These are phyloP conservation scores for Aphelocoma californica DNA, from an alignment of 2,797 vertebrate genomes.

Conservation along the genomic window DNA sequence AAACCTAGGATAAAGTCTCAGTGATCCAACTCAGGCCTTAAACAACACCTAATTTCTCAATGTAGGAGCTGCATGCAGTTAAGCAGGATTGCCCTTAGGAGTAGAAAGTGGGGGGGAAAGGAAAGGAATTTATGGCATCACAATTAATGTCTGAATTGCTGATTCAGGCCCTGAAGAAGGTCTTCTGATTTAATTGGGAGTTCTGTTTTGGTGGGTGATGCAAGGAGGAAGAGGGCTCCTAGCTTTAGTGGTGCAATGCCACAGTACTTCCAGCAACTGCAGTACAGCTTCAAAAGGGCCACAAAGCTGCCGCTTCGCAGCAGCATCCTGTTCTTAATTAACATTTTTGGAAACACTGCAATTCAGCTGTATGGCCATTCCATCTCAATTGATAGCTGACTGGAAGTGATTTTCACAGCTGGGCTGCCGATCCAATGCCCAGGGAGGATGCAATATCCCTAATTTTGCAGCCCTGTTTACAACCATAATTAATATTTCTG, in stretches of 20 bases:
- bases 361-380: conserved; percentile 74
- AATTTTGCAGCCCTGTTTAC: conserved; percentile 52
- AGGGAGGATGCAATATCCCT: conserved; percentile 60
- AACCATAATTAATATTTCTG: conserved; percentile 73
- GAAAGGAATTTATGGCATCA: background rate
- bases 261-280: background rate
- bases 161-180: background rate
- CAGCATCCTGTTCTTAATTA: conserved; percentile 59
- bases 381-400: conserved; percentile 64
- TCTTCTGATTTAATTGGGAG: background rate
- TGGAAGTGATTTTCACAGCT: conserved; percentile 75
- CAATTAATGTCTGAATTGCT: background rate
- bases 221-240: background rate
- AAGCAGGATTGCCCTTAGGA: background rate
- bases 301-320: conserved; percentile 61
- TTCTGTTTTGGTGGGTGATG: background rate
- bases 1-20: background rate
- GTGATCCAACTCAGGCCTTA: background rate
- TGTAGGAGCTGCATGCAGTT: background rate
- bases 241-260: background rate
- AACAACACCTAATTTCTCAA: background rate
- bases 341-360: conserved; percentile 70
- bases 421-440: conserved; percentile 68
- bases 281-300: conserved; percentile 35
- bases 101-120: accelerated